These are phyloP conservation scores for Platypus cylindrus DNA, from an alignment of 2,888 invertebrate genomes.

Conservation along the genomic window DNA sequence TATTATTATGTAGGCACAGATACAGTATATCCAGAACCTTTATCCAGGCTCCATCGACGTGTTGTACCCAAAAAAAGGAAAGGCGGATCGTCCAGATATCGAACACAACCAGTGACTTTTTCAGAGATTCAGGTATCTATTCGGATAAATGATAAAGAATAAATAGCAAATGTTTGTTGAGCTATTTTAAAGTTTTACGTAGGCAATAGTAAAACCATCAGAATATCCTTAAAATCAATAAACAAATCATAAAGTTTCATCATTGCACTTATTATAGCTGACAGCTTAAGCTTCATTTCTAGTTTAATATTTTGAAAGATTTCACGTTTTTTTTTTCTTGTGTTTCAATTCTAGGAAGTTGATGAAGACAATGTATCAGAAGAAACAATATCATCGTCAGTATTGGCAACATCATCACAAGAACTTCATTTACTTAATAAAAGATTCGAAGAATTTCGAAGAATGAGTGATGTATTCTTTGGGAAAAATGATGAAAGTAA, in stretches of 20 bases:
- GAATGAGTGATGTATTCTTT: slow-evolving; percentile 31
- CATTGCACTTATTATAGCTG: not conserved
- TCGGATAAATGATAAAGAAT: too few species aligned
- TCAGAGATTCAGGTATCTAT: slow-evolving; percentile 54
- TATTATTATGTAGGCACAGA: slow-evolving; percentile 50
- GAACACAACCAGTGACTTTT: slow-evolving; percentile 63
- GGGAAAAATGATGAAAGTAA: slow-evolving; percentile 18
- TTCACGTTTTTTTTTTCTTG: slow-evolving; percentile 18
- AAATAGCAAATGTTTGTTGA: not conserved
- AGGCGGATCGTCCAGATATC: slow-evolving; percentile 40
- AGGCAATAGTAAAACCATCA: too few species aligned
- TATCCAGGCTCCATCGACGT: slow-evolving; percentile 46
- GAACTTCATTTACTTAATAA: slow-evolving; percentile 37
- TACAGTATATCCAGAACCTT: slow-evolving; percentile 55
- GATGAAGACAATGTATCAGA: slow-evolving; percentile 50
- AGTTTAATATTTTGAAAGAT: not conserved
- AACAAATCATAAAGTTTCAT: not conserved
- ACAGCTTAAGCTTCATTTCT: slow-evolving; percentile 3
- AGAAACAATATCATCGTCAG: slow-evolving; percentile 26
- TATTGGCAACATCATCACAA: slow-evolving; percentile 37
- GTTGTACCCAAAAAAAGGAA: slow-evolving; percentile 43
- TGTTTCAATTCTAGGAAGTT: slow-evolving; percentile 59
- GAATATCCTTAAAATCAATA: slow-evolving; percentile 1
- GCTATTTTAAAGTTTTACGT: too few species aligned
- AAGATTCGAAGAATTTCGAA: slow-evolving; percentile 45